A percentile compares a stretch with the other conserved stretches of the same genome.
These are phyloP conservation scores for Chymomyza procnemis DNA, from an alignment of 2,888 invertebrate genomes.

Conservation along the genomic window DNA sequence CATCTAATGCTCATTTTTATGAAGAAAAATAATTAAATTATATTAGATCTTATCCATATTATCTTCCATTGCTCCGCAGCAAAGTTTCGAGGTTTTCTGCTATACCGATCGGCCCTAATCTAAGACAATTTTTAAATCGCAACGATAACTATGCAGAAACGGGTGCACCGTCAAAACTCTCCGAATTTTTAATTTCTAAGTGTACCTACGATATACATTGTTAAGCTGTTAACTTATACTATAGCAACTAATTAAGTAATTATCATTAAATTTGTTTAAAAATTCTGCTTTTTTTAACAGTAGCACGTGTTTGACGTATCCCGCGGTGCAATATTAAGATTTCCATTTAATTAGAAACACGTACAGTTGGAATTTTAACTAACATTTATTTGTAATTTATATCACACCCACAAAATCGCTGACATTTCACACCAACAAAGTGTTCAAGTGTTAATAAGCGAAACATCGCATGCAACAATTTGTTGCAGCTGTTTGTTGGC, in stretches of 20 bases:
- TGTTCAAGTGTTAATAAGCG: background rate
- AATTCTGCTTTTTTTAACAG: background rate
- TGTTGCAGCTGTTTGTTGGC: slow-evolving; percentile 42
- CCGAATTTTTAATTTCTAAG: background rate
- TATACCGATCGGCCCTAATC: too few species aligned
- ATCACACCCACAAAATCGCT: slow-evolving; percentile 13
- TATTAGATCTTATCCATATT: too few species aligned
- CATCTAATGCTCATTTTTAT: too few species aligned
- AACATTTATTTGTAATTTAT: slow-evolving; percentile 6
- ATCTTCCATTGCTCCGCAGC: too few species aligned
- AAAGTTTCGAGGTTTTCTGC: too few species aligned
- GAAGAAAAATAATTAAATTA: too few species aligned
- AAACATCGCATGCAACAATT: slow-evolving; percentile 40
- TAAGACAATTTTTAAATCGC: too few species aligned
- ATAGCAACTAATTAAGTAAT: background rate
- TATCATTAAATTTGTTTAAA: background rate
- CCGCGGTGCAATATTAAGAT: slow-evolving; percentile 22
- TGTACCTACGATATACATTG: background rate
- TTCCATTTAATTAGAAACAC: background rate
- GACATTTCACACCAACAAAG: slow-evolving; percentile 22
- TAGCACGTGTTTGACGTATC: slow-evolving; percentile 28
- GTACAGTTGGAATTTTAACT: background rate
- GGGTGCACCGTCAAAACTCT: too few species aligned
- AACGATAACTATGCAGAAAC: too few species aligned
- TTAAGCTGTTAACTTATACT: background rate